These are phyloP conservation scores for Asarcornis scutulata DNA, from an alignment of 2,113 vertebrate genomes.

Conservation along the genomic window DNA sequence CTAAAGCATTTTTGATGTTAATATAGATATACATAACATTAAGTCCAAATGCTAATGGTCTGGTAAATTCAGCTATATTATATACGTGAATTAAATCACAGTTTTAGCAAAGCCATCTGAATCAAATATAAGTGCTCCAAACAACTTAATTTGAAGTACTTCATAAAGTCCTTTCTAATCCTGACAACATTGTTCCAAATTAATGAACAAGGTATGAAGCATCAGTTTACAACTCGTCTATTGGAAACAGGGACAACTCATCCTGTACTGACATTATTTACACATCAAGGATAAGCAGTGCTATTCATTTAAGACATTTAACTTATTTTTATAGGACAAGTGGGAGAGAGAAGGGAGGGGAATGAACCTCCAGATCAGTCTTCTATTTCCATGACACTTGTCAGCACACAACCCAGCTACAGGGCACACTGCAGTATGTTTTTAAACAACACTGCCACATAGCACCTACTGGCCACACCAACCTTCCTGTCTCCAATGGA, in stretches of 20 bases:
- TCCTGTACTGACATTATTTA: accelerated
- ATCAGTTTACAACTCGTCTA: accelerated
- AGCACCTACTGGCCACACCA: not conserved
- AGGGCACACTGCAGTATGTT: accelerated
- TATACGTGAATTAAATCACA: conserved; percentile 2
- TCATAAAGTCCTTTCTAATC: not conserved
- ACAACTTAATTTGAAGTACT: not conserved
- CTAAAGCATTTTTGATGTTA: not conserved
- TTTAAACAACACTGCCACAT: not conserved
- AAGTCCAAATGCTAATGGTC: not conserved
- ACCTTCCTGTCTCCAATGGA: not conserved
- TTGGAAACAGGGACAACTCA: not conserved
- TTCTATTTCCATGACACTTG: not conserved
- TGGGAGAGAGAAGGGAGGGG: not conserved
- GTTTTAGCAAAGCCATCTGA: conserved; percentile 12
- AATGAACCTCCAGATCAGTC: accelerated
- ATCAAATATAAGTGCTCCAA: not conserved
- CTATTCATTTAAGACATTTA: not conserved
- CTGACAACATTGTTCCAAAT: not conserved
- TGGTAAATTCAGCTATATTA: not conserved
- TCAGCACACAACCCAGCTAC: not conserved
- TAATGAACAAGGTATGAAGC: not conserved
- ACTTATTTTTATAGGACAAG: not conserved
- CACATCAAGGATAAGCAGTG: accelerated
- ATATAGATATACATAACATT: not conserved